Evolutionary conservation across 2,797 vertebrate genomes (phyloP), one percentile per base, ranked within the genome.

Genomic region (Serranus cabrilla): DNA sequence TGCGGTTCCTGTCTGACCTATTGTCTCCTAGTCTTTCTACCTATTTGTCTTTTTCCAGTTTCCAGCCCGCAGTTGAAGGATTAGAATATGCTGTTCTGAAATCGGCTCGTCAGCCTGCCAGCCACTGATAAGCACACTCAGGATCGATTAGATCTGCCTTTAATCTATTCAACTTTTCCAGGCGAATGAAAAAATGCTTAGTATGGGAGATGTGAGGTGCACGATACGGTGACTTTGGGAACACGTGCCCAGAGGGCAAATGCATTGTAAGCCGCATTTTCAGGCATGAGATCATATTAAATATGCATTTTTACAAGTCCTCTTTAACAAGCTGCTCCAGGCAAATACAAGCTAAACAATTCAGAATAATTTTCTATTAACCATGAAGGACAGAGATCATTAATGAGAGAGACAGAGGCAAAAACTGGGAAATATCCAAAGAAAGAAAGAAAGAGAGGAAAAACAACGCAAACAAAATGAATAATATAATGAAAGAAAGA

Each of bases 111-210:
- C 82, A 78, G 91, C 87, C 91, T 91, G 91, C 83, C 88, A 84
- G 85, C 77, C 74, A 10, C 87, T 86, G 87, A 93, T 92, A 91
- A 93, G 90, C 77, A 50, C 77, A 63, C 74, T 74, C 73, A 20
- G 65, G 78, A 89, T 93, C 74, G 88, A 93, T 93, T 91, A 85
- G 86, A 92, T 91, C 87, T 87, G 80, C 84, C 88, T 87, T 91
- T 90, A 91, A 92, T 91, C 87, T 90, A 90, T 91, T 90, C 88
- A 91, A 88, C 87, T 86, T 84, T 78, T 86, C 52, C 55, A 62
- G 69, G 68, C 49, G 45, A 87, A 76, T 45, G 73, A 18, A 25
- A 73, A 87, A 80, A 68, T 71, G 87, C 85, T 86, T 83, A 76
- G 84, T 55, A 63, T 81, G 75, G 76, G 76, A 80, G 86, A 91